These are phyloP conservation scores for Hylaeus volcanicus DNA, from an alignment of 1,140 invertebrate species.

Conservation along the genomic window DNA sequence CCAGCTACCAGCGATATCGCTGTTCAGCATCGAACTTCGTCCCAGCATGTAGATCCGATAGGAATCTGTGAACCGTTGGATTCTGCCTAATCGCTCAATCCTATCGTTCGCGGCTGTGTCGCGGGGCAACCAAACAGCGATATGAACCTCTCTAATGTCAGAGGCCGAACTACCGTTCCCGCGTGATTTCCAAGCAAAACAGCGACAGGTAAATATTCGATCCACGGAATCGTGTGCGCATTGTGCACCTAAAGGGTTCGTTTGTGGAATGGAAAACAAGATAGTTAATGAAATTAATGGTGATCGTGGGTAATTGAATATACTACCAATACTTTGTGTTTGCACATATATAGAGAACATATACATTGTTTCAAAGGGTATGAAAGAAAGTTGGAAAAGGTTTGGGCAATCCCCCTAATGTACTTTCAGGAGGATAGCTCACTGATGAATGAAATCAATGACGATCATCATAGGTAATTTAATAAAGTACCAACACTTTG, in stretches of 20 bases:
- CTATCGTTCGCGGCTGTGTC: slow-evolving; percentile 37
- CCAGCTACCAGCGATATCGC: slow-evolving; percentile 22
- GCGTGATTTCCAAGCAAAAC: slow-evolving; percentile 4
- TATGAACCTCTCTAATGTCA: slow-evolving; percentile 42
- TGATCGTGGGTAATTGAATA: background rate
- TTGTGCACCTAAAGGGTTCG: background rate
- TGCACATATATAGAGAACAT: too few species aligned
- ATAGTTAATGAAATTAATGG: background rate
- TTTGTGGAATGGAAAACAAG: too few species aligned
- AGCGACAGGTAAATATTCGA: background rate
- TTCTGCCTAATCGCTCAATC: slow-evolving; percentile 60
- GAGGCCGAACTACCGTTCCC: slow-evolving; percentile 56
- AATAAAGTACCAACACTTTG: too few species aligned
- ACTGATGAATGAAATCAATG: too few species aligned
- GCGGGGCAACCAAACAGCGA: slow-evolving; percentile 33
- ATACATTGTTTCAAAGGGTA: too few species aligned
- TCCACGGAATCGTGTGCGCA: background rate
- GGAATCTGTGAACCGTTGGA: slow-evolving; percentile 60
- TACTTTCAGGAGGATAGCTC: too few species aligned
- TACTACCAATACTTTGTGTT: background rate
- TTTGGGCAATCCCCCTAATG: too few species aligned
- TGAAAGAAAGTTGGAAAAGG: too few species aligned
- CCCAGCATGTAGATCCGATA: slow-evolving; percentile 42
- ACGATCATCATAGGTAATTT: too few species aligned
- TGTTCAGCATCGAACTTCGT: slow-evolving; percentile 35